These are phyloP conservation scores for Ailurus styani DNA, from an alignment of 2,113 vertebrate species.

Conservation along the genomic window DNA sequence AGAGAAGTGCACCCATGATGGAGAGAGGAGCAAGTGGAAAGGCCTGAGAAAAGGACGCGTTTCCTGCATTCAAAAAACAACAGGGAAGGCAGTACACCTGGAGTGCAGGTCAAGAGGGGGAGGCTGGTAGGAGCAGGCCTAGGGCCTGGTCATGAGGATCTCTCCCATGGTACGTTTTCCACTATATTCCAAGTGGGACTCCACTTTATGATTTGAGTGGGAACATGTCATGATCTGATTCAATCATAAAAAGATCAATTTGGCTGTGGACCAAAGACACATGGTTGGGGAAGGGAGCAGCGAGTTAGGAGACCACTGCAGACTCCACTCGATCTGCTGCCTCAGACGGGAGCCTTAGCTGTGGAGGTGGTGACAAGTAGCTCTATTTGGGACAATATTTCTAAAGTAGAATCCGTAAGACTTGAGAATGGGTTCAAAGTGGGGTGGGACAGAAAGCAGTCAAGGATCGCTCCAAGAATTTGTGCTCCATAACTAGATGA, in stretches of 20 bases:
- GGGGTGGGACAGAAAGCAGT: too few species aligned
- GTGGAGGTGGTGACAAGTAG: neutral
- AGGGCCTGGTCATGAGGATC: neutral
- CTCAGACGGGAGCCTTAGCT: neutral
- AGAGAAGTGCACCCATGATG: accelerated
- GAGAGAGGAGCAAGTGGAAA: neutral
- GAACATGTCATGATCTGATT: neutral
- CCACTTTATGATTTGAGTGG: neutral
- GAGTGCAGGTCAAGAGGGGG: neutral
- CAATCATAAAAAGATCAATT: neutral
- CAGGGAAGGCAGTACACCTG: accelerated
- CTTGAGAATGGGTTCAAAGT: neutral
- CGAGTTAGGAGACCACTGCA: neutral
- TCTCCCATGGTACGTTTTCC: neutral
- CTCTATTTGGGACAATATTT: neutral
- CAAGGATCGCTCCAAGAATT: neutral
- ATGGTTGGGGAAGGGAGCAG: accelerated
- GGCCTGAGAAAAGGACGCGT: neutral
- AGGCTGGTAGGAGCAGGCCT: neutral
- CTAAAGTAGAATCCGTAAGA: neutral
- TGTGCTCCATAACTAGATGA: neutral
- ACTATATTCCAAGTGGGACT: neutral
- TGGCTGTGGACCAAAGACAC: neutral
- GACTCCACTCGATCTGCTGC: neutral
- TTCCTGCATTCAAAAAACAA: neutral